phyloP scores from a whole-genome alignment of 1,140 invertebrate species.

The Panagrolaimus sp. region DNA sequence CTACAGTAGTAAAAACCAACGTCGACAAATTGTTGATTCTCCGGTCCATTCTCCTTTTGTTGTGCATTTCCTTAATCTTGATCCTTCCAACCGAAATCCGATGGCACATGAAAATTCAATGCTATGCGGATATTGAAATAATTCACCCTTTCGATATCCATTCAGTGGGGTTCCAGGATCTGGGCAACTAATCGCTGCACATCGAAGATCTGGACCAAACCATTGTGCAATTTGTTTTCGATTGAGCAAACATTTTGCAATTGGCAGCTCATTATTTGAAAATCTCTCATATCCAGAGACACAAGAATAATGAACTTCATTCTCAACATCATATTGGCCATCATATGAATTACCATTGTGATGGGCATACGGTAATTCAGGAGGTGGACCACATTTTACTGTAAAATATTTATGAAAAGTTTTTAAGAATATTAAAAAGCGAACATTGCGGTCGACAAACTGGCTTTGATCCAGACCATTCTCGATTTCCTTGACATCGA shows the following conservation, averaged over 20 bases:
- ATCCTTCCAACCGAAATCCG: conserved; percentile 61
- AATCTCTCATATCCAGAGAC: conserved; percentile 72
- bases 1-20: conserved; percentile 42
- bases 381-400: conserved; percentile 81
- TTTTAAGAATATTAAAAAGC: conserved; percentile 19
- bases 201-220: conserved; percentile 81
- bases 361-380: conserved; percentile 76
- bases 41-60: conserved; percentile 61
- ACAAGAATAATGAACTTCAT: conserved; percentile 81
- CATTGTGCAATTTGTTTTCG: conserved; percentile 73
- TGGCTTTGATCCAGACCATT: conserved; percentile 61
- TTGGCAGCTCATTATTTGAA: conserved; percentile 61
- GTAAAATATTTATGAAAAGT: conserved; percentile 40
- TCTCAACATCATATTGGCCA: conserved; percentile 63
- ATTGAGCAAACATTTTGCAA: conserved; percentile 82
- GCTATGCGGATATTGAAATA: conserved; percentile 81
- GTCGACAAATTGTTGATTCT: conserved; percentile 57
- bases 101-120: conserved; percentile 60
- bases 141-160: conserved; percentile 80
- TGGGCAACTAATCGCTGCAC: conserved; percentile 74
- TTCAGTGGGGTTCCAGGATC: conserved; percentile 75
- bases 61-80: conserved; percentile 57
- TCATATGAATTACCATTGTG: conserved; percentile 71
- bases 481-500: conserved; percentile 62
- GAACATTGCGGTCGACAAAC: conserved; percentile 55